Conservation (phyloP, 2,797 vertebrate genomes). For the Pteronotus mesoamericanus region DNA sequence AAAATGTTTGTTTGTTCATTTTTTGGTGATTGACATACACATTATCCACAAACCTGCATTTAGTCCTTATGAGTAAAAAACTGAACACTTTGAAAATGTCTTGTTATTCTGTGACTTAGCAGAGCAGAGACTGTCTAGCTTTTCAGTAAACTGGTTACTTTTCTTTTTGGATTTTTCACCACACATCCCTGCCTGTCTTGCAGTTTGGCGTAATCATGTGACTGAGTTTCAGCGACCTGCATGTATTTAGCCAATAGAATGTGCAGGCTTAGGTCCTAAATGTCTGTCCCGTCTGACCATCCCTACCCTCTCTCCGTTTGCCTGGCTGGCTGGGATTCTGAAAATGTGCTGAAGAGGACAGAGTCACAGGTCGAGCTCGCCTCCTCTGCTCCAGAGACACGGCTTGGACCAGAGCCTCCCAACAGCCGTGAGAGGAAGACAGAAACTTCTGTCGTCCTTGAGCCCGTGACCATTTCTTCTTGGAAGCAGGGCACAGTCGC, state of each 20-base stretch:
- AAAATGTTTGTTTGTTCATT: background rate
- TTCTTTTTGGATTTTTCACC: background rate
- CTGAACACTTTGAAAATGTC: background rate
- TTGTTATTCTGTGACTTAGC: background rate
- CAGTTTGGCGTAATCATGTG: background rate
- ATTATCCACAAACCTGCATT: background rate
- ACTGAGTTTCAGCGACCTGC: slow-evolving; percentile 6
- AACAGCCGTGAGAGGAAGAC: background rate
- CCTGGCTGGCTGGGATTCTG: background rate
- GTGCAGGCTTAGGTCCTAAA: background rate
- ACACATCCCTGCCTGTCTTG: background rate
- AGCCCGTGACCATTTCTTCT: background rate
- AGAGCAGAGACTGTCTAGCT: background rate
- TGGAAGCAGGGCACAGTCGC: background rate
- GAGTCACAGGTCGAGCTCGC: background rate
- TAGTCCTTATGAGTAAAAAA: background rate
- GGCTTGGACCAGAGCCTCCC: background rate
- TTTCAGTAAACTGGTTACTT: background rate
- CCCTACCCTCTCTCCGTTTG: background rate
- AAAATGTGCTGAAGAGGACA: background rate
- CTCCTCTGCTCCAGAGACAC: background rate
- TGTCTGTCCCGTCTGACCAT: background rate
- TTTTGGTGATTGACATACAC: background rate
- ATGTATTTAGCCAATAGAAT: background rate
- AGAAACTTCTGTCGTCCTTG: background rate